phyloP scores from a whole-genome alignment of 2,113 vertebrate genomes.

The Carollia perspicillata region DNA sequence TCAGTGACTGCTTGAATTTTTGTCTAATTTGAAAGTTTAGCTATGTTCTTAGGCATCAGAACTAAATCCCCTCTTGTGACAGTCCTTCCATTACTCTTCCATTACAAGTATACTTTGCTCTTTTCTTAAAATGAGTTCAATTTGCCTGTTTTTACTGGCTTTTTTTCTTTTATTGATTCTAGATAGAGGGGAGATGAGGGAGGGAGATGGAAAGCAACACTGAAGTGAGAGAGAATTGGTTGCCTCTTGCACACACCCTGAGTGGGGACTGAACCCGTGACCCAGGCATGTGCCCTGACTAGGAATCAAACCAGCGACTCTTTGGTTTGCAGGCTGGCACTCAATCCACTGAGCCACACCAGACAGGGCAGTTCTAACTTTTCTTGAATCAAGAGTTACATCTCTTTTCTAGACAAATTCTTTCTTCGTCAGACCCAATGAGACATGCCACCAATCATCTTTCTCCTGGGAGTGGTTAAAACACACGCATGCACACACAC shows the following conservation, averaged over 20 bases:
- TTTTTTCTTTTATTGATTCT: background rate
- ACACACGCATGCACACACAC: background rate
- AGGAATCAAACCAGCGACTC: too few relatives aligned
- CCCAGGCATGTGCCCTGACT: too few relatives aligned
- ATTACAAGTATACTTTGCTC: background rate
- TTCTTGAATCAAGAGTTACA: background rate
- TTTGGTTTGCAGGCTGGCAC: too few relatives aligned
- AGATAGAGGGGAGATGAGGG: too few relatives aligned
- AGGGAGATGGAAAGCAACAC: too few relatives aligned
- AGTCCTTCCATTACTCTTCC: background rate
- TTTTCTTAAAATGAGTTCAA: background rate
- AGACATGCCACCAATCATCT: background rate
- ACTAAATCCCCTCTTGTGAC: background rate
- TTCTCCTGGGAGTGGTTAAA: background rate
- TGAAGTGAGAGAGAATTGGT: too few relatives aligned
- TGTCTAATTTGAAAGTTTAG: background rate
- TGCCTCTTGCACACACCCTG: too few relatives aligned
- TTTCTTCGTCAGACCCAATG: background rate
- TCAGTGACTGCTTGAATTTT: background rate
- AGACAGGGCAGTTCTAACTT: background rate
- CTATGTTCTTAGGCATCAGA: background rate
- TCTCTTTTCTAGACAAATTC: background rate
- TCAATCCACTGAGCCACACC: too few relatives aligned
- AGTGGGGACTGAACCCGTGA: too few relatives aligned
- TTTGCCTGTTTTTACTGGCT: background rate